A percentile compares a stretch with the other conserved stretches of the same genome.
Conservation (phyloP, 2,888 invertebrate species). For the Xylophagus ater region DNA sequence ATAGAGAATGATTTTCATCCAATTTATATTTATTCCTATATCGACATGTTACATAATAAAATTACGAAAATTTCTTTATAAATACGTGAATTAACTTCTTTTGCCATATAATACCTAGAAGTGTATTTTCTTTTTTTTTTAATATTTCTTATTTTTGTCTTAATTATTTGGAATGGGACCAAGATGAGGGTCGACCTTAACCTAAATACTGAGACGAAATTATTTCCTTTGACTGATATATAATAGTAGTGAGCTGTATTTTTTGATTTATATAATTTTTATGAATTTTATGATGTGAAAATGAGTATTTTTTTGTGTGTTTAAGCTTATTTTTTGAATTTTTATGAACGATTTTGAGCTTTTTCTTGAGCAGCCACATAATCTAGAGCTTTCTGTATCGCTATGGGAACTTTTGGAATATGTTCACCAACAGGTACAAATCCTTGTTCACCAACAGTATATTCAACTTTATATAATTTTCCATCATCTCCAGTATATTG, state of each 20-base stretch:
- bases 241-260: too few relatives aligned
- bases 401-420: conserved; percentile 59
- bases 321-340: not conserved
- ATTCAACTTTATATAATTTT: conserved; percentile 42
- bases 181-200: conserved; percentile 5
- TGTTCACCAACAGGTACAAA: conserved; percentile 48
- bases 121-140: not conserved
- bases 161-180: not conserved
- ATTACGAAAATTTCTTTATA: conserved; percentile 9
- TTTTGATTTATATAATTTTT: not conserved
- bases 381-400: conserved; percentile 59
- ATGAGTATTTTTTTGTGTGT: not conserved
- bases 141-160: not conserved
- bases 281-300: not conserved
- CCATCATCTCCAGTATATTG: conserved; percentile 56
- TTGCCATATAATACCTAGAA: too few relatives aligned
- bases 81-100: too few relatives aligned
- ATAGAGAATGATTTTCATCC: too few relatives aligned
- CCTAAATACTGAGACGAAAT: conserved; percentile 28
- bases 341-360: not conserved
- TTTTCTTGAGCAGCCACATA: conserved; percentile 43
- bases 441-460: conserved; percentile 46
- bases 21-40: conserved; percentile 11
- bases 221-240: too few relatives aligned
- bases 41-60: conserved; percentile 11